Percentiles rank a stretch among this genome's conserved stretches.
Evolutionary conservation across 2,888 invertebrate genomes (phyloP).

Genomic region (Thymelicus lineola): DNA sequence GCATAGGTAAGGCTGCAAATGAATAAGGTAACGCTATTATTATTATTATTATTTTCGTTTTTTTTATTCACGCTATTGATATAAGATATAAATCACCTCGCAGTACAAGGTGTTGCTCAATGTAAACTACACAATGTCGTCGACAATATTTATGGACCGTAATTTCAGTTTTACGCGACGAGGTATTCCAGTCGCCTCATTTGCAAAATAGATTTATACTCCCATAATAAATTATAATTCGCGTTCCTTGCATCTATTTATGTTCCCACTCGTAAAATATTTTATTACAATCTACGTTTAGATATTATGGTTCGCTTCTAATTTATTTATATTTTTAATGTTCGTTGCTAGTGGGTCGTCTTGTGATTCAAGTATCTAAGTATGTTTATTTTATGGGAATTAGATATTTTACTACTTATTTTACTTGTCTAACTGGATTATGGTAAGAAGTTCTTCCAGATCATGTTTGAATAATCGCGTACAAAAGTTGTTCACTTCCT

Average conservation of each 20-base stretch:
- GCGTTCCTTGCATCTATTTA: constrained; percentile 10
- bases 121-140: not conserved
- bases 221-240: constrained; percentile 26
- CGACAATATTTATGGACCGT: constrained; percentile 18
- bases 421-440: too few species aligned
- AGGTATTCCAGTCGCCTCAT: constrained; percentile 22
- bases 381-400: too few species aligned
- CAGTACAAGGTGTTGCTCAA: constrained; percentile 3
- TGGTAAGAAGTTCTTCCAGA: too few species aligned
- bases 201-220: constrained; percentile 27
- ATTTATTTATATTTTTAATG: too few species aligned
- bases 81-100: not conserved
- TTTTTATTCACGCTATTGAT: not conserved
- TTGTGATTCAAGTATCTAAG: too few species aligned
- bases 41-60: too few species aligned
- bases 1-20: not conserved
- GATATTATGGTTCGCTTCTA: too few species aligned
- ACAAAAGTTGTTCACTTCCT: too few species aligned
- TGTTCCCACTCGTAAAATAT: constrained; percentile 22
- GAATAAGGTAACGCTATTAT: not conserved
- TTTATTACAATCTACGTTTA: constrained; percentile 28
- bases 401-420: too few species aligned
- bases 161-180: constrained; percentile 17
- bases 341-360: too few species aligned
- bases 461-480: too few species aligned